Evolutionary conservation across 2,797 vertebrate genomes (phyloP), one percentile per base, ranked within the genome.

Genomic region (Mormyrus proboscirostris): DNA sequence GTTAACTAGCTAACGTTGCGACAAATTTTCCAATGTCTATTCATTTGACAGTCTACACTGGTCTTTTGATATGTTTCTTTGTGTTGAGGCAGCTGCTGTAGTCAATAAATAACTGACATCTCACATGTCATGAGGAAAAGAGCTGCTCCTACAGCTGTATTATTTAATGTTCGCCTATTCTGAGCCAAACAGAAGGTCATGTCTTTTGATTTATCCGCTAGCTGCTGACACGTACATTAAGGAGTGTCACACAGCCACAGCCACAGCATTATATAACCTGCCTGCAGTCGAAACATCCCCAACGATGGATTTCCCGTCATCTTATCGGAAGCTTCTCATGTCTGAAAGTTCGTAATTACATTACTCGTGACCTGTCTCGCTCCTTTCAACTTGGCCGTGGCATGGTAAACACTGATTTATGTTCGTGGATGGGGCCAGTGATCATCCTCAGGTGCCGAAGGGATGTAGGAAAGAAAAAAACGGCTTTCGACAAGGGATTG

Each of bases 131-230:
- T 22, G 47, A 50, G 51, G 44, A 84, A 44, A 51, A 84, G 47
- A 51, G 44, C 47, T 16, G 3, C 82, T 25, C 82, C 47, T 22
- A 51, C 82, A 25, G 82, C 49, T 51, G 49, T 47, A 84, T 84
- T 50, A 49, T 84, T 84, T 84, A 84, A 84, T 25, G 19, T 22
- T n/a, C 41, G 10, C 44, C 82, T 25, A 51, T 25, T 84, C 49
- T 84, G 44, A 84, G 44, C 41, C 47, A 49, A 25, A 29, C 9
- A 84, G 82, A 84, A 84, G 82, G 82, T 84, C 82, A 50, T 14
- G 44, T 84, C n/a, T 25, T 84, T 49, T 49, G 47, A 84, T 84
- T 84, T 49, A 84, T 84, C 50, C 51, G n/a, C 82, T 84, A 49
- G 82, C 82, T 22, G 47, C 9, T 51, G 44, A 84, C 82, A 49